phyloP scores from a whole-genome alignment of 1,140 invertebrate species.

The Nasonia longicornis region DNA sequence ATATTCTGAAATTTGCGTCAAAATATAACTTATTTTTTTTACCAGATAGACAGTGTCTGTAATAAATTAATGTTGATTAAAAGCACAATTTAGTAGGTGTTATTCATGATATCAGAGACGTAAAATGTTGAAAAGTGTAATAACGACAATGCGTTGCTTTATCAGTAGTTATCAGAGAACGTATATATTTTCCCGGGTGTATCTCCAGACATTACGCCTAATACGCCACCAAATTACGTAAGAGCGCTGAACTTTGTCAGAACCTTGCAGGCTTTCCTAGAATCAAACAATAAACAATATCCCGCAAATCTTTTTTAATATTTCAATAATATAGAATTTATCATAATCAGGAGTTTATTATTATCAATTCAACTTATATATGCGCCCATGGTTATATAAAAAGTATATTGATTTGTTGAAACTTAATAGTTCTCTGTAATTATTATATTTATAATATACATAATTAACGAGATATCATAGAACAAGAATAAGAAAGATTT shows the following conservation, averaged over 20 bases:
- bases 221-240: slow-evolving; percentile 37
- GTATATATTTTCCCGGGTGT: slow-evolving; percentile 29
- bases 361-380: no score
- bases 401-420: no score
- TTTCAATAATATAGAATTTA: no score
- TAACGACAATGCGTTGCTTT: slow-evolving; percentile 28
- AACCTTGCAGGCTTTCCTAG: slow-evolving; percentile 15
- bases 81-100: neutral
- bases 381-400: no score
- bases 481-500: no score
- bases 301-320: no score
- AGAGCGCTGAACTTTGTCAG: slow-evolving; percentile 31
- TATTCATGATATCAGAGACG: neutral
- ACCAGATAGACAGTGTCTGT: neutral
- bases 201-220: slow-evolving; percentile 32
- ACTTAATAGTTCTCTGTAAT: no score
- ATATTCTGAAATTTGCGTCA: neutral
- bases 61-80: neutral
- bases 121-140: slow-evolving; percentile 23
- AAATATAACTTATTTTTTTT: neutral
- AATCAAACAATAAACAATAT: slow-evolving; percentile 6
- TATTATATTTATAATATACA: no score
- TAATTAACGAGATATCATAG: no score
- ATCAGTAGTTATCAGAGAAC: slow-evolving; percentile 29
- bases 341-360: no score